Evolutionary conservation across 2,797 vertebrate species (phyloP).

Genomic region (Urophycis tenuis): DNA sequence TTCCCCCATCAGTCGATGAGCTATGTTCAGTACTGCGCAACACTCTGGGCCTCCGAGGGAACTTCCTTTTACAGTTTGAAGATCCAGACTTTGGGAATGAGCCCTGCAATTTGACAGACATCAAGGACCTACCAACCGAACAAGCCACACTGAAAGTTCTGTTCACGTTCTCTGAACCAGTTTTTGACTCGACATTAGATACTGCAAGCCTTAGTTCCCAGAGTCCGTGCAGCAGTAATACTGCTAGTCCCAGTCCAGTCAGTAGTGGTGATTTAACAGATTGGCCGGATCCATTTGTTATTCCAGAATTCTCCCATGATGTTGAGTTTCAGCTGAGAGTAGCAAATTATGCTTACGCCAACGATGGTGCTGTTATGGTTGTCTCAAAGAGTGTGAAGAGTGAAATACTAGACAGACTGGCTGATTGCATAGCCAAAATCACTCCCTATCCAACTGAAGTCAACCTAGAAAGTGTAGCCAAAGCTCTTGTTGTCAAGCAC

Average conservation of each 20-base stretch:
- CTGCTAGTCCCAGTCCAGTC: no score
- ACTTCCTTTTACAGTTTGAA: conserved; percentile 31
- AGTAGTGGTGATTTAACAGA: conserved; percentile 9
- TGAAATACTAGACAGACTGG: conserved; percentile 42
- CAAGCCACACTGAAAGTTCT: conserved; percentile 29
- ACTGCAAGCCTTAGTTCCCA: conserved; percentile 16
- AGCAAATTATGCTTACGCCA: conserved; percentile 36
- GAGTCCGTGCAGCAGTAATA: no score
- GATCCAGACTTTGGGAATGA: conserved; percentile 32
- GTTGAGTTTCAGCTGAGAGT: conserved; percentile 24
- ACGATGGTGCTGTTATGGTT: conserved; percentile 29
- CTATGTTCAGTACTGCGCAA: conserved; percentile 5
- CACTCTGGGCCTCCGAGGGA: conserved; percentile 12
- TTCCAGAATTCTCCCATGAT: conserved; percentile 35
- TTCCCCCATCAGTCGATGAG: conserved; percentile 12
- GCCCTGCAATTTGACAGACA: conserved; percentile 31
- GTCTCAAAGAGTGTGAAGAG: conserved; percentile 34
- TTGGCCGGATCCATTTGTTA: conserved; percentile 26
- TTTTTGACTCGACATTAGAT: conserved; percentile 31
- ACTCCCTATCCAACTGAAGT: conserved; percentile 32
- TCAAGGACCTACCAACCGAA: conserved; percentile 16
- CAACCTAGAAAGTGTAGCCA: conserved; percentile 30
- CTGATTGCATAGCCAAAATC: conserved; percentile 29
- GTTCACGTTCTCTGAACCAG: conserved; percentile 16
- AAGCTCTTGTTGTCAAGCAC: conserved; percentile 38